Base-by-base conservation (phyloP, 1,140 invertebrate genomes). In the Drosophila micromelanica region DNA sequence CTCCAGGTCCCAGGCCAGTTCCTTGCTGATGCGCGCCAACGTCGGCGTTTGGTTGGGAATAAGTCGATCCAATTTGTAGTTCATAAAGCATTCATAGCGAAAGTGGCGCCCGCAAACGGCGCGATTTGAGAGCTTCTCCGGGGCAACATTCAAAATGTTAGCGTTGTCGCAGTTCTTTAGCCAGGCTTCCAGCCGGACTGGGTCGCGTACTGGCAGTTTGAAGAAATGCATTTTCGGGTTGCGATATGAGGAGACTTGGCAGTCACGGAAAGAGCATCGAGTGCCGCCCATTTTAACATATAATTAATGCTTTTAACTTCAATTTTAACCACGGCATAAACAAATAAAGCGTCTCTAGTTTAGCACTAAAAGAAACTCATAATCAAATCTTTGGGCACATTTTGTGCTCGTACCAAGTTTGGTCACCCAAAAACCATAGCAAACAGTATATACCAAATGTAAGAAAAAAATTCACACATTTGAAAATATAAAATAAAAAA, bases 31-130 rank as follows among this genome's bases (percentile, higher is more conserved):
- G 6, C 78, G 69, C 3, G 60, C 37, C 27, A 92, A 46, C 0
- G 91, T 91, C 0, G 91, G 91, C 7, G 76, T 68, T 7, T 76
- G 73, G 20, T 48, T 73, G 11, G 78, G 62, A 9, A 69, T 54
- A 0, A 92, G 61, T 8, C 86, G 55, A 12, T 91, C 77, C 51
- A 80, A 90, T 73, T 92, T 92, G 37, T 82, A 85, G 73, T 93
- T 93, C 73, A 92, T 92, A 67, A 93, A 93, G 74, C 86, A 93
- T 72, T 92, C 91, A 13, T 84, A 67, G 51, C 92, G 92, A 79
- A 93, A 93, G 77, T 93, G 93, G 4, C 91, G 69, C 15, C 92
- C 92, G 79, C 93, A 93, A 27, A 93, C 75, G 1, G 92, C 91
- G 73, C 92, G 92, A 65, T 93, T 93, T 17, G 85, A 64, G 17